phyloP scores from a whole-genome alignment of 2,888 invertebrate genomes.

The Heliconius cydno region DNA sequence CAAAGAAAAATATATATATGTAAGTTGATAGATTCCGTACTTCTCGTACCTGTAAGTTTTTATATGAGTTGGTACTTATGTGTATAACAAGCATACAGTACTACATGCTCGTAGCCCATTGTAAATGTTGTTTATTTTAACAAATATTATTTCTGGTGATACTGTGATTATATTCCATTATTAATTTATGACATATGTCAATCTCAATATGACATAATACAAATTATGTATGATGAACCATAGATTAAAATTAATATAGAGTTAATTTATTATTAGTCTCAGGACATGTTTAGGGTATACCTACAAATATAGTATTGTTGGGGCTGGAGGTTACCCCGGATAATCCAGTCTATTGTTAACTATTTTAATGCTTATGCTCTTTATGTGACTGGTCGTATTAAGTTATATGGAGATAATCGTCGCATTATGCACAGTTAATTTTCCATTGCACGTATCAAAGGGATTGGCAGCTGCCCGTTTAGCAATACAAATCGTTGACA shows the following conservation, averaged over 20 bases:
- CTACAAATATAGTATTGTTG: slow-evolving; percentile 63
- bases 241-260: neutral
- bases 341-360: slow-evolving; percentile 79
- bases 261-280: slow-evolving; percentile 13
- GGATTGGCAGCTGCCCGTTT: slow-evolving; percentile 69
- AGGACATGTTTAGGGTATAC: slow-evolving; percentile 58
- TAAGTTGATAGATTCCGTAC: too few species aligned
- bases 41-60: too few species aligned
- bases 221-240: neutral
- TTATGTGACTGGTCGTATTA: slow-evolving; percentile 79
- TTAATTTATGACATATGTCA: too few species aligned
- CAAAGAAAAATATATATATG: too few species aligned
- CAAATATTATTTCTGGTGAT: too few species aligned
- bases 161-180: too few species aligned
- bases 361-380: slow-evolving; percentile 80
- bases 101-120: too few species aligned
- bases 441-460: slow-evolving; percentile 68
- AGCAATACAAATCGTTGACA: slow-evolving; percentile 62
- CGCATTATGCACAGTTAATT: slow-evolving; percentile 81
- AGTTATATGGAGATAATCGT: slow-evolving; percentile 82
- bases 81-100: too few species aligned
- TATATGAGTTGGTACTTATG: too few species aligned
- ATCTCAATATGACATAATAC: neutral
- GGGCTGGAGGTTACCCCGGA: slow-evolving; percentile 71
- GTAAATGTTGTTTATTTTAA: too few species aligned